A percentile compares a stretch with the other conserved stretches of the same genome.
phyloP scores from a whole-genome alignment of 2,113 vertebrate genomes.

The Pituophis catenifer region DNA sequence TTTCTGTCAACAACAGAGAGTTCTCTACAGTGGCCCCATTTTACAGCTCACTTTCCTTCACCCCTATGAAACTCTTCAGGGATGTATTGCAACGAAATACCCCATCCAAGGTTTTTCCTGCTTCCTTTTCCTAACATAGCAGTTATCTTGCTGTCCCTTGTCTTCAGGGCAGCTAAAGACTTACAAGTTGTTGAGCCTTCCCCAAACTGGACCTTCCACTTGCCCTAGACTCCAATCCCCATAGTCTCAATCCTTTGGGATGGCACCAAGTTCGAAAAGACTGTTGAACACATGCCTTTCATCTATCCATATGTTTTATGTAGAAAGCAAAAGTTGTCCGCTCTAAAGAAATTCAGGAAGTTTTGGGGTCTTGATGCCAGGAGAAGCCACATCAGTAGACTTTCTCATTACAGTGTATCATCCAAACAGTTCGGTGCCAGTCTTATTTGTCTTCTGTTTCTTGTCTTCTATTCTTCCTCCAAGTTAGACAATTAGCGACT shows the following conservation, averaged over 20 bases:
- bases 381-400: neutral
- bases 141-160: neutral
- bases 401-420: neutral
- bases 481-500: neutral
- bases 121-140: neutral
- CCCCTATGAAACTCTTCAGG: neutral
- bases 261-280: neutral
- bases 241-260: neutral
- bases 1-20: slow-evolving; percentile 46
- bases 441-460: neutral
- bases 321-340: neutral
- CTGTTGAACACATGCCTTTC: neutral
- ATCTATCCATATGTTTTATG: neutral
- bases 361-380: neutral
- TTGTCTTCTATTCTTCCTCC: neutral
- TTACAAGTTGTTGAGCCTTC: neutral
- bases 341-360: neutral
- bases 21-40: neutral
- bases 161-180: neutral
- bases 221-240: neutral
- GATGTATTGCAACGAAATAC: neutral
- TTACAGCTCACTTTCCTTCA: neutral
- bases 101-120: neutral
- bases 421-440: neutral
- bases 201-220: neutral